Percentiles rank a stretch among this genome's conserved stretches.
Evolutionary conservation across 2,888 invertebrate genomes (phyloP).

Genomic region (Willowsia nigromaculata): DNA sequence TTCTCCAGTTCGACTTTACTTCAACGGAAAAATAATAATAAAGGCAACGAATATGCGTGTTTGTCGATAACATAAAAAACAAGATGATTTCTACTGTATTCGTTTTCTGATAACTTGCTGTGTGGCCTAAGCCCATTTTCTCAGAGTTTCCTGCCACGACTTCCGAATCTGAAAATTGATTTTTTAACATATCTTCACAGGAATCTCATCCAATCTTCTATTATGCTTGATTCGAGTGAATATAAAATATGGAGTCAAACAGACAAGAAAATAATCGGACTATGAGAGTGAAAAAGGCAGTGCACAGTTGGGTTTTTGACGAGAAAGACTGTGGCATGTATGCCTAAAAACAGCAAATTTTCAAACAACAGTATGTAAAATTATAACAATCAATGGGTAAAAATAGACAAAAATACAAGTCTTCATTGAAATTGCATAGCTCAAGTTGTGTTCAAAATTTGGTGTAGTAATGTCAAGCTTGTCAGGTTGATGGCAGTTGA

Average conservation of each 20-base stretch:
- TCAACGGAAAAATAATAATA: neutral
- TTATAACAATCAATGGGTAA: too few species aligned
- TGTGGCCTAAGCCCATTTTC: neutral
- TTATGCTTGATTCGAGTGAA: too few species aligned
- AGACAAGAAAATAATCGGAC: neutral
- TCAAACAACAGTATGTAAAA: too few species aligned
- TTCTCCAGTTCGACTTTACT: conserved; percentile 12
- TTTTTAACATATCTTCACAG: conserved; percentile 14
- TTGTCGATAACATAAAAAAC: neutral
- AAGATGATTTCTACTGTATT: neutral
- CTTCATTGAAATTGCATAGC: too few species aligned
- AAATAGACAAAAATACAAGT: too few species aligned
- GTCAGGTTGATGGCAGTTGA: too few species aligned
- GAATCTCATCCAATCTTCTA: conserved; percentile 12
- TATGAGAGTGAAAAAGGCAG: neutral
- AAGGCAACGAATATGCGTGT: neutral
- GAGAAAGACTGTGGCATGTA: too few species aligned
- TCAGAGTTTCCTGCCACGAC: conserved; percentile 6
- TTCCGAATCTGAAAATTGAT: conserved; percentile 30
- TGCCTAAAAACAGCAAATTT: too few species aligned
- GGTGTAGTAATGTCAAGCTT: too few species aligned
- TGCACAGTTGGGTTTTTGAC: too few species aligned
- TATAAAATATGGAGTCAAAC: too few species aligned
- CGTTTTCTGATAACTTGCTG: neutral
- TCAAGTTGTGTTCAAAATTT: too few species aligned